Percentiles rank a stretch among this genome's conserved stretches.
phyloP scores from a whole-genome alignment of 1,140 invertebrate species.

The Apis florea region DNA sequence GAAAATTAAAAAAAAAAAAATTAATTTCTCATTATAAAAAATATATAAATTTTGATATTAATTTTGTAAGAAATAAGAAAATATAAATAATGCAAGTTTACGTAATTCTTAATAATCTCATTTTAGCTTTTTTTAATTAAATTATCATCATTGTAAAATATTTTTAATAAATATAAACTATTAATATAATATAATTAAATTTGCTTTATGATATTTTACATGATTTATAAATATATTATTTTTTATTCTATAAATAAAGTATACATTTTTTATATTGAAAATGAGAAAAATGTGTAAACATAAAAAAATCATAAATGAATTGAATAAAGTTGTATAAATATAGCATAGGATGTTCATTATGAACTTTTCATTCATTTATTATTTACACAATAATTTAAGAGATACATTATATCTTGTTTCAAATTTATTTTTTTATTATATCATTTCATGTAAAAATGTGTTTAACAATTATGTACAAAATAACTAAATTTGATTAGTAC shows the following conservation, averaged over 20 bases:
- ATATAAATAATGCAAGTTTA: background rate
- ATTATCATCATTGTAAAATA: background rate
- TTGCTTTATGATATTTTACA: background rate
- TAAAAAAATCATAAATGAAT: too few species aligned
- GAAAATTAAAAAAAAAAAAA: background rate
- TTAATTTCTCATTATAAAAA: background rate
- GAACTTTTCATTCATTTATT: background rate
- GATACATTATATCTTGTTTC: background rate
- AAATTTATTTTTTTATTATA: background rate
- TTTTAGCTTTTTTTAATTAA: background rate
- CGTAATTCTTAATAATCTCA: background rate
- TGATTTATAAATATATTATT: background rate
- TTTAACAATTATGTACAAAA: constrained; percentile 8
- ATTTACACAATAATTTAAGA: background rate
- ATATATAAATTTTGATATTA: background rate
- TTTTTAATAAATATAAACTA: background rate
- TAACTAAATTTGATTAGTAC: background rate
- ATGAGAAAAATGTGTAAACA: too few species aligned
- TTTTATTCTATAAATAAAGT: background rate
- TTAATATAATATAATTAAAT: background rate
- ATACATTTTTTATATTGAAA: too few species aligned
- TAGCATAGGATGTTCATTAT: too few species aligned
- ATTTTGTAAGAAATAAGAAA: background rate
- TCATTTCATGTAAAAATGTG: constrained; percentile 3
- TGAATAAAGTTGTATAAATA: too few species aligned